Percentiles rank a stretch among this genome's conserved stretches.
phyloP scores from a whole-genome alignment of 2,113 vertebrate species.

The Thymallus thymallus region DNA sequence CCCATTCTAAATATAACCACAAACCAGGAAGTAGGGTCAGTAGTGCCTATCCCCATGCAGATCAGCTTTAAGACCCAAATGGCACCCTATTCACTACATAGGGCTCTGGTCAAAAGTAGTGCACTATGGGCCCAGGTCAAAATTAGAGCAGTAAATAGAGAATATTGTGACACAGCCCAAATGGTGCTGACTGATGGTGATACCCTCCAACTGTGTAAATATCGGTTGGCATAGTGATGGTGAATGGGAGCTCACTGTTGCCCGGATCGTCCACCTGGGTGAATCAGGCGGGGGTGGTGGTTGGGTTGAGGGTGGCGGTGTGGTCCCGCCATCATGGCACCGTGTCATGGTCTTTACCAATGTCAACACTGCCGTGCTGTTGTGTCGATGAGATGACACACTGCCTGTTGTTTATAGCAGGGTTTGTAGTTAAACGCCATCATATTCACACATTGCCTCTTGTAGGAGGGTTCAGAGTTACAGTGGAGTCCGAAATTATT shows the following conservation, averaged over 20 bases:
- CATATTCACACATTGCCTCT: not conserved
- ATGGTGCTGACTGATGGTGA: not conserved
- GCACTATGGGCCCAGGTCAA: no score
- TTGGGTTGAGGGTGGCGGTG: not conserved
- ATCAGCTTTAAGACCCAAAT: no score
- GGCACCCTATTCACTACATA: no score
- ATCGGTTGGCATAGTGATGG: not conserved
- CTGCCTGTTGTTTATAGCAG: conserved; percentile 31
- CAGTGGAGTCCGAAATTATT: no score
- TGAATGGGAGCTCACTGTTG: not conserved
- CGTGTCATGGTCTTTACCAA: conserved; percentile 14
- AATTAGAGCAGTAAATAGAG: no score
- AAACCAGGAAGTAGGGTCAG: no score
- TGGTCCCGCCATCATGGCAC: not conserved
- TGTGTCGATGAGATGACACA: conserved; percentile 26
- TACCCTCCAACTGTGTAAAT: not conserved
- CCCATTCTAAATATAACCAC: no score
- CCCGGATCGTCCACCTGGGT: conserved; percentile 18
- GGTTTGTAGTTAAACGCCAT: conserved; percentile 11
- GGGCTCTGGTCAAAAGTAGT: no score
- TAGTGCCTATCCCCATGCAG: no score
- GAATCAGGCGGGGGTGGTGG: not conserved
- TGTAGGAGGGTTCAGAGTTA: not conserved
- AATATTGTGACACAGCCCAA: no score
- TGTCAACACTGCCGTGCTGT: conserved; percentile 2